Conservation (phyloP, 2,113 vertebrate species). For the Hyperopisus bebe region DNA sequence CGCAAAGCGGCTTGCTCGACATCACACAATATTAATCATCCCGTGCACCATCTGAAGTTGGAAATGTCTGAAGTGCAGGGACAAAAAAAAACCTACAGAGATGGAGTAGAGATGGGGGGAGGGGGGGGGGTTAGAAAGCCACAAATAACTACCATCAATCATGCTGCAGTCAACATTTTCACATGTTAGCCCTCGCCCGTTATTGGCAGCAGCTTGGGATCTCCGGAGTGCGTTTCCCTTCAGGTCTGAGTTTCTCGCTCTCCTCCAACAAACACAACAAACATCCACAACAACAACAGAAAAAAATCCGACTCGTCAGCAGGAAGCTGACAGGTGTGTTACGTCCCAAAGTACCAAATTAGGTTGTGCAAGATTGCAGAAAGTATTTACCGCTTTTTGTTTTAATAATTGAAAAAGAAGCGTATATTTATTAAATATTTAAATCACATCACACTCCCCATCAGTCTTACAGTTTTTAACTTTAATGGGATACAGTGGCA, state of each 20-base stretch:
- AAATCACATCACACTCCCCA: not conserved
- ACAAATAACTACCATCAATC: conserved; percentile 90
- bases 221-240: conserved; percentile 51
- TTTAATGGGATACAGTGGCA: not conserved
- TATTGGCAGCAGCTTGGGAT: conserved; percentile 73
- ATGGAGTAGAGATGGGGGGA: conserved; percentile 35
- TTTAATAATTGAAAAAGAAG: conserved; percentile 23
- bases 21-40: conserved; percentile 63
- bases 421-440: conserved; percentile 18
- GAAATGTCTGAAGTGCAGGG: conserved; percentile 31
- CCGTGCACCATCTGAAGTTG: conserved; percentile 36
- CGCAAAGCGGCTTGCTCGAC: conserved; percentile 47
- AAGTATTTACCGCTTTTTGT: conserved; percentile 36
- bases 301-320: conserved; percentile 83
- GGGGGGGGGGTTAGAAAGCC: conserved; percentile 65
- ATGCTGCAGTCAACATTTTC: conserved; percentile 73
- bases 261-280: conserved; percentile 60
- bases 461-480: not conserved
- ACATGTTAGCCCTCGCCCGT: conserved; percentile 67
- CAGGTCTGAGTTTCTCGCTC: conserved; percentile 47
- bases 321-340: conserved; percentile 83
- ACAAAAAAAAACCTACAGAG: conserved; percentile 33
- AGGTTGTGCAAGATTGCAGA: conserved; percentile 75
- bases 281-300: conserved; percentile 58
- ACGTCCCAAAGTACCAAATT: conserved; percentile 78